Conservation (phyloP, 2,113 vertebrate species). For the Lanius ludovicianus region DNA sequence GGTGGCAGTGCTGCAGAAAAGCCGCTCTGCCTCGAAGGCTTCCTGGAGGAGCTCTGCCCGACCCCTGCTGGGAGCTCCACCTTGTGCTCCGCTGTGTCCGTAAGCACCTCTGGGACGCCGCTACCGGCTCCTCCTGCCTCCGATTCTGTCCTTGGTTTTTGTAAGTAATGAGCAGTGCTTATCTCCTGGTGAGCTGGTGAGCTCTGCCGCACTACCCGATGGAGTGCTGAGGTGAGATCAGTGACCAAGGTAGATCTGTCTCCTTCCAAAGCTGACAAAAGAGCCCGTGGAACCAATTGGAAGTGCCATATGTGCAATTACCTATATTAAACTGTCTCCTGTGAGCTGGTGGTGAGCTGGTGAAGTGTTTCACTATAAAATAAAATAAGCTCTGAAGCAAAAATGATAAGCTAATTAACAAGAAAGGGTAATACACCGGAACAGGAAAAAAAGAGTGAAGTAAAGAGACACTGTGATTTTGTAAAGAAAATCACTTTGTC, state of each 20-base stretch:
- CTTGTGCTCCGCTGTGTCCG: neutral
- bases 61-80: neutral
- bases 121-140: neutral
- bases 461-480: neutral
- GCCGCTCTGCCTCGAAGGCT: neutral
- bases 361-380: neutral
- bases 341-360: neutral
- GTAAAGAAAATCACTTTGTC: neutral
- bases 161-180: neutral
- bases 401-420: accelerated
- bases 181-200: neutral
- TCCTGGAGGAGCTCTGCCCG: neutral
- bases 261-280: neutral
- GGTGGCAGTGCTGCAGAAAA: conserved; percentile 44
- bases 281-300: neutral
- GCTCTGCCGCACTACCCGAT: neutral
- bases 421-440: neutral
- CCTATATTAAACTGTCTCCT: neutral
- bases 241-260: neutral
- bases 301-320: neutral
- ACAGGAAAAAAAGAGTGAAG: neutral
- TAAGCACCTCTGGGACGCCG: accelerated
- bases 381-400: neutral
- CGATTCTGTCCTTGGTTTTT: neutral
- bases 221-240: neutral